A percentile compares a stretch with the other conserved stretches of the same genome.
Conservation (phyloP, 1,140 invertebrate species). For the Campoletis sonorensis region DNA sequence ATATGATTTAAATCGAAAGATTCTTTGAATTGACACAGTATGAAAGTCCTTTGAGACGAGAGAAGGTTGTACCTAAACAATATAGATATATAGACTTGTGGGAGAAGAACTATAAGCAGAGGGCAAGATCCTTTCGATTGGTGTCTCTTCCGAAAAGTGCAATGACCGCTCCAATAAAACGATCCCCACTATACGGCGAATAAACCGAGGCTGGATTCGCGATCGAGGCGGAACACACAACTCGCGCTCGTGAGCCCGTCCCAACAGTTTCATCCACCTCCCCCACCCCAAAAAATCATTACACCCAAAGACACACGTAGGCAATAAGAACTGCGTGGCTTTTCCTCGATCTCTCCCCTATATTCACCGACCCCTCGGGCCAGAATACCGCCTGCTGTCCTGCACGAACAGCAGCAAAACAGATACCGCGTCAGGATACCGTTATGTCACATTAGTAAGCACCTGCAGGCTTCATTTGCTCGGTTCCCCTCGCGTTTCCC, state of each 20-base stretch:
- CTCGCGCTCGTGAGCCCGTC: conserved; percentile 44
- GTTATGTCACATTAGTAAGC: conserved; percentile 76
- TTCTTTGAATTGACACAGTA: too few species aligned
- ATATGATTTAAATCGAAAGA: too few species aligned
- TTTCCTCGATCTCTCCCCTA: conserved; percentile 59
- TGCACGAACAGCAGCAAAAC: conserved; percentile 11
- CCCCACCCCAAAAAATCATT: conserved; percentile 62
- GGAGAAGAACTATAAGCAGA: conserved; percentile 40
- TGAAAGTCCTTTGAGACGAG: too few species aligned
- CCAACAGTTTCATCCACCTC: conserved; percentile 43
- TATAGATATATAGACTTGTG: not conserved
- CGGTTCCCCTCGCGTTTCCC: conserved; percentile 55
- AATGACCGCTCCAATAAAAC: conserved; percentile 76
- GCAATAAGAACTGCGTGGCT: conserved; percentile 53
- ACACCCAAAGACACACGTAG: conserved; percentile 62
- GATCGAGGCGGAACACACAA: conserved; percentile 20
- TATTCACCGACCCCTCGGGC: conserved; percentile 26
- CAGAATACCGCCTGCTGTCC: not conserved
- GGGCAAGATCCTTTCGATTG: conserved; percentile 58
- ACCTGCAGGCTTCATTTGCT: conserved; percentile 69
- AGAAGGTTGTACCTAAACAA: not conserved
- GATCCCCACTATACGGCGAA: conserved; percentile 58
- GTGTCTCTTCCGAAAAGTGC: conserved; percentile 67
- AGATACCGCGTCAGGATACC: conserved; percentile 62
- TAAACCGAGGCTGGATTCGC: conserved; percentile 29